Evolutionary conservation across 2,888 invertebrate genomes (phyloP), one percentile per base, ranked within the genome.

Genomic region (Cantharis lateralis): DNA sequence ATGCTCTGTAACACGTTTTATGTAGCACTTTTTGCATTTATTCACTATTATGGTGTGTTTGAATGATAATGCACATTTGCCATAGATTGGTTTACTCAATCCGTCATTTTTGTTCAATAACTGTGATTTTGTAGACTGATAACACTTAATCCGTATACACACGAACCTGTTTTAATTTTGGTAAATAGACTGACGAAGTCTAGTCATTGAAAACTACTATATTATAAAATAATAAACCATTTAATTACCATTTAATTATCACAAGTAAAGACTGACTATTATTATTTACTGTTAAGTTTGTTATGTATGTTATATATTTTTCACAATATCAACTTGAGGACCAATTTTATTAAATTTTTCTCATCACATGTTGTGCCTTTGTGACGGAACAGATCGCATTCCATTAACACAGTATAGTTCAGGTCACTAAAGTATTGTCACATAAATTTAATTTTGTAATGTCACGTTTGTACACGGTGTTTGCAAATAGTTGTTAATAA

Each of bases 91-190:
- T 77, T 24, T 28, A 68, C 66, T 64, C 20, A 26, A 75, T 61
- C 76, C 74, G 70, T 78, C 76, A 69, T 66, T 83, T 82, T 83
- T 84, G 77, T 85, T 86, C 87, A 90, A 91, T 91, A 91, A 91
- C 91, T 92, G 92, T 92, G 91, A 92, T 92, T 91, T 91, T 89
- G 89, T 91, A 91, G 91, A 91, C 91, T 91, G 91, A 91, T 88
- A 82, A 89, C 75, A 74, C 64, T 66, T 66, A 66, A 20, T 66
- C 64, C 18, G n/a, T 66, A 63, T 20, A 66, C 20, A 66, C 24
- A 20, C 13, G 18, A 66, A 20, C 64, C 13, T 66, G 13, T 20
- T 15, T 66, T 20, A 20, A 13, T 18, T 15, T 20, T 63, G 18
- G 18, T 20, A 66, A 66, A 20, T 66, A 66, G 64, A 66, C 64